Evolutionary conservation across 2,797 vertebrate genomes (phyloP), one percentile per base, ranked within the genome.

Genomic region (Aulostomus chinensis): DNA sequence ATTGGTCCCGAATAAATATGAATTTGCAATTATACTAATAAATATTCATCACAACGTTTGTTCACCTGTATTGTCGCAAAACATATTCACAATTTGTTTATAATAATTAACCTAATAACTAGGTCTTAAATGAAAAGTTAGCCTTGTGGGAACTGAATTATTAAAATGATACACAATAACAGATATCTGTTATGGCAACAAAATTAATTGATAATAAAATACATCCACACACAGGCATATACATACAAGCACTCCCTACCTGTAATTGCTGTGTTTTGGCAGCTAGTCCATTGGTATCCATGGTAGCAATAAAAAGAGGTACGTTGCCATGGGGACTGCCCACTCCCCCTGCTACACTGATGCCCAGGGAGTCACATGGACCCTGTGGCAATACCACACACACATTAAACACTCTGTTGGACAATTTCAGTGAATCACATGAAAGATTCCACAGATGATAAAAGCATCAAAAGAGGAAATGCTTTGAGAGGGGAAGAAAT

Each of bases 241-340:
- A 25, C 7, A 39, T 7, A 43, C 2, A 22, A 5, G 35, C 16
- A 38, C 24, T 57, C 13, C 89, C 77, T 90, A 98, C 96, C 87
- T 94, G 86, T 80, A 97, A 86, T 80, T 94, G 91, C 58, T 93
- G 91, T 31, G 94, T 93, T 85, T 93, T 93, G 73, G 93, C 93
- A 40, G 94, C 95, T 59, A 93, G 88, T 83, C 94, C 94, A 51
- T 90, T 87, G 0, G 93, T 92, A 69, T 95, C 94, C 93, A 97
- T 93, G 91, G 94, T 83, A 55, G 94, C 93, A 73, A 97, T 95
- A 84, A 94, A 94, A 81, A 96, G 91, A 36, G 92, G 93, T 71
- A 92, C 75, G 66, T 96, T 93, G 65, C 94, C 94, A 53, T 95
- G 94, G 14, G 93, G 92, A 83, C 94, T 94, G 70, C 92, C 93